A percentile compares a stretch with the other conserved stretches of the same genome.
These are phyloP conservation scores for Notoglanidium macrostoma DNA, from an alignment of 2,797 vertebrate genomes.

Conservation along the genomic window DNA sequence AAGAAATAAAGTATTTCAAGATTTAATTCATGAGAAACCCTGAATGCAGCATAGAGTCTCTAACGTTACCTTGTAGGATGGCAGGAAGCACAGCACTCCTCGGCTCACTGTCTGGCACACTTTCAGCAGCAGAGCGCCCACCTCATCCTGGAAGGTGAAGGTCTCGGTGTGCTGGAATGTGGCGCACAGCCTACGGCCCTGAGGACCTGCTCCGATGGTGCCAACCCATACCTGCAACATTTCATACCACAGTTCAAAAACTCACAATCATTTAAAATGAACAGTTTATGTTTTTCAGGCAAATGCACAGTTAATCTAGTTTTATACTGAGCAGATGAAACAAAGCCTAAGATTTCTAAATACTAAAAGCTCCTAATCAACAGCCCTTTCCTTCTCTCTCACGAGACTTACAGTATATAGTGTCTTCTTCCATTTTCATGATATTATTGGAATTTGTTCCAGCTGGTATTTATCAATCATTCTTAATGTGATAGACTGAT, in stretches of 20 bases:
- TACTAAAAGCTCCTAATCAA: not conserved
- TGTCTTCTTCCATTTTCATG: not conserved
- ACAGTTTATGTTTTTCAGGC: not conserved
- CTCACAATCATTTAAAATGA: not conserved
- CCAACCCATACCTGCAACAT: slow-evolving; percentile 91
- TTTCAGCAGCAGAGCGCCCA: slow-evolving; percentile 84
- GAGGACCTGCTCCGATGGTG: slow-evolving; percentile 87
- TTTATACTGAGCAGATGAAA: not conserved
- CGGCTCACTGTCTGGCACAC: slow-evolving; percentile 84
- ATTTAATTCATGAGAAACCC: not conserved
- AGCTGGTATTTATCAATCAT: not conserved
- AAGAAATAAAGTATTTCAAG: not conserved
- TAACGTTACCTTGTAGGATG: slow-evolving; percentile 89
- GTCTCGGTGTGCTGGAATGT: slow-evolving; percentile 93
- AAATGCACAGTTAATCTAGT: not conserved
- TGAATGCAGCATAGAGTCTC: not conserved
- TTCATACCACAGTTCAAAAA: not conserved
- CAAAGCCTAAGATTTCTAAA: not conserved
- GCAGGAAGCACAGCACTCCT: slow-evolving; percentile 91
- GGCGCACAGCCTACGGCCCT: slow-evolving; percentile 82
- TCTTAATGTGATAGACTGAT: not conserved
- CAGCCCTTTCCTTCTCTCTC: not conserved
- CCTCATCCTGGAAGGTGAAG: slow-evolving; percentile 93
- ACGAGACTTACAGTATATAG: not conserved
- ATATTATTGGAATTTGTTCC: not conserved